Conservation (phyloP, 2,797 vertebrate genomes). For the Hylomyscus alleni region DNA sequence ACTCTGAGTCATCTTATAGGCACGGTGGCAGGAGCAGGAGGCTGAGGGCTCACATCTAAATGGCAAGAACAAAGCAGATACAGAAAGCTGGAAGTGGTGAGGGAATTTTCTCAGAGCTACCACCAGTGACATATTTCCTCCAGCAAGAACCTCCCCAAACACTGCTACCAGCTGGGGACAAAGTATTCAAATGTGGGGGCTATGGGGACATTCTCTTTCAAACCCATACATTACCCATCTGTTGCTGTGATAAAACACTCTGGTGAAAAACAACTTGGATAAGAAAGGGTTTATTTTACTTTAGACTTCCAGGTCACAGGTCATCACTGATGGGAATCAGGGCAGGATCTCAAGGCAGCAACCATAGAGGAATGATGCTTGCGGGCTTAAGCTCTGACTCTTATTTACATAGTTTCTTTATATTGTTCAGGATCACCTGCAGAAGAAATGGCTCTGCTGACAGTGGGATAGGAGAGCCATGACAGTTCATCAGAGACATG, state of each 20-base stretch:
- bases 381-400: too few species aligned
- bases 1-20: neutral
- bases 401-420: neutral
- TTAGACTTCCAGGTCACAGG: neutral
- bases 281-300: neutral
- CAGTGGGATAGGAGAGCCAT: too few species aligned
- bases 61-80: neutral
- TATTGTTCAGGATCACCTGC: neutral
- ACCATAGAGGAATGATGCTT: neutral
- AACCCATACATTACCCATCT: neutral
- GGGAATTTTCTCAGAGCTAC: neutral
- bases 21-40: neutral
- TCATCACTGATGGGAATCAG: neutral
- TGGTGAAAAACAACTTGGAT: neutral
- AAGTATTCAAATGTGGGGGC: neutral
- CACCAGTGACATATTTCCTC: neutral
- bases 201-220: neutral
- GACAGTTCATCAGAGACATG: neutral
- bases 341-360: neutral
- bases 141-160: too few species aligned
- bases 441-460: neutral
- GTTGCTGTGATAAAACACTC: neutral
- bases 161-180: neutral
- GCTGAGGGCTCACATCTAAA: neutral
- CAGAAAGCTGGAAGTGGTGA: neutral